Conservation (phyloP, 2,113 vertebrate genomes). For the Nyctibius bracteatus region DNA sequence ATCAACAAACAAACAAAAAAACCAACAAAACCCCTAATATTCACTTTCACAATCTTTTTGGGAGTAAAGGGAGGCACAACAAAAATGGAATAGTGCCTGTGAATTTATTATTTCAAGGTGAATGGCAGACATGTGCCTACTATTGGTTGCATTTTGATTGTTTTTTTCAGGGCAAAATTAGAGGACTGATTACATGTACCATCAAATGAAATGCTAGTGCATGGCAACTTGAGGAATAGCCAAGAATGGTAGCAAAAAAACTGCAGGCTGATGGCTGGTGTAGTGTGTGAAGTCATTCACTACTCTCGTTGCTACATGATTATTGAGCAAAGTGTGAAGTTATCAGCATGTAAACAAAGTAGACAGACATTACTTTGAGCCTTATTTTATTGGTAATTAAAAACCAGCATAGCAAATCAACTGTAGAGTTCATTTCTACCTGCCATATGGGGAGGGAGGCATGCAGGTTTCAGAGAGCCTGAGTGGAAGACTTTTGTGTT, state of each 20-base stretch:
- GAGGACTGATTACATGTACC: not conserved
- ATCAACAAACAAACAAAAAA: not conserved
- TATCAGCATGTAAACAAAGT: not conserved
- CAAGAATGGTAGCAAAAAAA: not conserved
- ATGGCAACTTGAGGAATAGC: not conserved
- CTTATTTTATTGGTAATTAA: not conserved
- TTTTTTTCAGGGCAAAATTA: not conserved
- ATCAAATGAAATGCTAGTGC: not conserved
- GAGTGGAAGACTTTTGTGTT: not conserved
- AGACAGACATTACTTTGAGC: not conserved
- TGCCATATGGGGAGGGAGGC: not conserved
- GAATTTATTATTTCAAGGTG: not conserved
- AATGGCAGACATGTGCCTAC: not conserved
- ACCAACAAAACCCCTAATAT: no score
- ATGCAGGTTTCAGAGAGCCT: not conserved
- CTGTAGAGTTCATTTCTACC: not conserved
- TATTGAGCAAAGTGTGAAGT: not conserved
- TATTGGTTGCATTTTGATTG: not conserved
- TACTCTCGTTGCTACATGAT: not conserved
- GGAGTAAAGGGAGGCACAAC: not conserved
- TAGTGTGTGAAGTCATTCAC: not conserved
- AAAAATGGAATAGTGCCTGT: not conserved
- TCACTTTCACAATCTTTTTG: not conserved
- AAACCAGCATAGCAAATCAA: not conserved
- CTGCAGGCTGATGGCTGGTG: not conserved